phyloP scores from a whole-genome alignment of 2,888 invertebrate species.

The Lagria hirta region DNA sequence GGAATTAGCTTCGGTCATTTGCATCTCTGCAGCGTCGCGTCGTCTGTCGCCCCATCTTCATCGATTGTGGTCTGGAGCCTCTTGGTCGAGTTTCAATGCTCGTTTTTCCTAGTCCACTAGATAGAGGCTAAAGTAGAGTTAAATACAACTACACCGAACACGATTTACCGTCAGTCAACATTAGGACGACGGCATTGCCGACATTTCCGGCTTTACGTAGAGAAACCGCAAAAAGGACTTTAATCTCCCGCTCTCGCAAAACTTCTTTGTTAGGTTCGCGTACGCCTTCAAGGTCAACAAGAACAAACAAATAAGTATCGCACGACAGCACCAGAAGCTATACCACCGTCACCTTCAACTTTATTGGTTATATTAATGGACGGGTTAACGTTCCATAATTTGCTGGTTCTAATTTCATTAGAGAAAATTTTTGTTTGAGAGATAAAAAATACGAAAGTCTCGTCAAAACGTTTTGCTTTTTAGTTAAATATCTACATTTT shows the following conservation, averaged over 20 bases:
- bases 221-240: too few relatives aligned
- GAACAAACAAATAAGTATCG: constrained; percentile 38
- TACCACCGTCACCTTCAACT: constrained; percentile 40
- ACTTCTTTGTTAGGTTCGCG: constrained; percentile 36
- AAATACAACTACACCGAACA: too few relatives aligned
- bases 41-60: constrained; percentile 12
- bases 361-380: constrained; percentile 23
- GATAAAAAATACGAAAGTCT: too few relatives aligned
- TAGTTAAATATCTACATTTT: too few relatives aligned
- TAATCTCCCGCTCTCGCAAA: too few relatives aligned
- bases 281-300: constrained; percentile 38
- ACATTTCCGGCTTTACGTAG: constrained; percentile 22
- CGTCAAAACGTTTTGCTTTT: too few relatives aligned
- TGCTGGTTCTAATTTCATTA: too few relatives aligned
- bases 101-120: too few relatives aligned
- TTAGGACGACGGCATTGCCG: constrained; percentile 2
- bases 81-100: constrained; percentile 12
- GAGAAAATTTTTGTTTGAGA: too few relatives aligned
- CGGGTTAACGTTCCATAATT: constrained; percentile 42
- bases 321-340: constrained; percentile 26
- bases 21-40: constrained; percentile 7
- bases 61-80: constrained; percentile 21
- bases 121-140: too few relatives aligned
- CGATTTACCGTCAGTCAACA: not conserved
- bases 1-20: constrained; percentile 8